Conservation (phyloP, 2,888 invertebrate genomes). For the Physocephala rufipes region DNA sequence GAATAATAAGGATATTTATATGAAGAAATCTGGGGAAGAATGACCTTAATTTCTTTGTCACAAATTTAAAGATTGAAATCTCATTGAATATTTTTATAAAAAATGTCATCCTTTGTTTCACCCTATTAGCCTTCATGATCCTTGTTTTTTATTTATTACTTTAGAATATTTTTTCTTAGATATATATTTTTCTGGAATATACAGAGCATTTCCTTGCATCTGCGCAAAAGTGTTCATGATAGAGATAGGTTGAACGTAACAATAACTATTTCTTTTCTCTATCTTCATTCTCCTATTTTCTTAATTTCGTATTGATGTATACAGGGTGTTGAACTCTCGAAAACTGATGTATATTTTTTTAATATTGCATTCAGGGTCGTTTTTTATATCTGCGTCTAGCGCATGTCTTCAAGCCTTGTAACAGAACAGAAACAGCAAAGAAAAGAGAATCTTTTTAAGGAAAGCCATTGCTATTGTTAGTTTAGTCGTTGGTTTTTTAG, state of each 20-base stretch:
- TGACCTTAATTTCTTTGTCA: no score
- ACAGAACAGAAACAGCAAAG: no score
- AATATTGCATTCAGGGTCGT: neutral
- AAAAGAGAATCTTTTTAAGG: no score
- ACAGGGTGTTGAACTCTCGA: neutral
- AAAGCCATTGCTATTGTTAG: neutral
- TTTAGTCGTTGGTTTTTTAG: neutral
- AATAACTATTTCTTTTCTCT: constrained; percentile 1
- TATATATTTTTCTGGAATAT: neutral
- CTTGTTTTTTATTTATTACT: no score
- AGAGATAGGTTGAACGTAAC: constrained; percentile 3
- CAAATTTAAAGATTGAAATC: no score
- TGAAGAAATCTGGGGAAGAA: no score
- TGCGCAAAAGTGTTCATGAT: constrained; percentile 31
- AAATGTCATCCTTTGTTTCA: no score
- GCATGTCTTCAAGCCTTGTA: neutral
- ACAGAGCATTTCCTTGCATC: constrained; percentile 13
- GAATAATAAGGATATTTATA: no score
- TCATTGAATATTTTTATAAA: no score
- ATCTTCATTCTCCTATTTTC: neutral
- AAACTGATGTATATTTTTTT: neutral
- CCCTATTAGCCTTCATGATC: no score
- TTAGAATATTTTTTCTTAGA: no score
- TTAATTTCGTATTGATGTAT: neutral
- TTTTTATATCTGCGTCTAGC: no score